A percentile compares a stretch with the other conserved stretches of the same genome.
Conservation (phyloP, 2,797 vertebrate species). For the Lagocephalus sceleratus region DNA sequence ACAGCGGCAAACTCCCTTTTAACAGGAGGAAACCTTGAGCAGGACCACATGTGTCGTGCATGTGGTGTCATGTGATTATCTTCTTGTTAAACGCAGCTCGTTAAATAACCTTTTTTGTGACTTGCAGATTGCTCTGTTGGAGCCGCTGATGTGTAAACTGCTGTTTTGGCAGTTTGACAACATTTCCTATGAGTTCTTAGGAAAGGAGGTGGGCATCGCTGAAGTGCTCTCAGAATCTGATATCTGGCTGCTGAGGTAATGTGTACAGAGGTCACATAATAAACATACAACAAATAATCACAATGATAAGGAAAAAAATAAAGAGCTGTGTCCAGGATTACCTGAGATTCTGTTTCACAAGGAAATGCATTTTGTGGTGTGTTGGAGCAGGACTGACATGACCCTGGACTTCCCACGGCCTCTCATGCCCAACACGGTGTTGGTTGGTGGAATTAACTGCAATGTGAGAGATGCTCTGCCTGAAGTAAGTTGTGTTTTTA, state of each 20-base stretch:
- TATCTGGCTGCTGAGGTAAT: slow-evolving; percentile 63
- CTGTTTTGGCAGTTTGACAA: slow-evolving; percentile 59
- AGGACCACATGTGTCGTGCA: too few species aligned
- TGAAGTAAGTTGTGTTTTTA: slow-evolving; percentile 59
- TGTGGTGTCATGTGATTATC: not conserved
- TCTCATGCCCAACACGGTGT: slow-evolving; percentile 81
- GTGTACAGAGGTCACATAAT: not conserved
- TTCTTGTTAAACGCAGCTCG: not conserved
- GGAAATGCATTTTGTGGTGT: not conserved
- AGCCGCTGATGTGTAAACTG: slow-evolving; percentile 55
- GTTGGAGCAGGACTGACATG: slow-evolving; percentile 70
- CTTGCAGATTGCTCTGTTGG: slow-evolving; percentile 52
- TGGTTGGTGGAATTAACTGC: slow-evolving; percentile 84
- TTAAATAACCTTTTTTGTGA: not conserved
- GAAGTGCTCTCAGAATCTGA: slow-evolving; percentile 56
- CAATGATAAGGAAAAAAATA: too few species aligned
- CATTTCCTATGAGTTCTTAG: slow-evolving; percentile 57
- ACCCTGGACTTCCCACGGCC: slow-evolving; percentile 76
- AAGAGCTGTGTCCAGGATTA: not conserved
- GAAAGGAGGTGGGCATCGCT: slow-evolving; percentile 50
- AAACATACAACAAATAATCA: too few species aligned
- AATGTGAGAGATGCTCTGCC: slow-evolving; percentile 63
- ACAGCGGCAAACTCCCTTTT: too few species aligned
- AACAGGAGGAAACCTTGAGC: too few species aligned
- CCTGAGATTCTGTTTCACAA: not conserved